phyloP scores from a whole-genome alignment of 2,888 invertebrate genomes.

The Cyclophora punctaria region DNA sequence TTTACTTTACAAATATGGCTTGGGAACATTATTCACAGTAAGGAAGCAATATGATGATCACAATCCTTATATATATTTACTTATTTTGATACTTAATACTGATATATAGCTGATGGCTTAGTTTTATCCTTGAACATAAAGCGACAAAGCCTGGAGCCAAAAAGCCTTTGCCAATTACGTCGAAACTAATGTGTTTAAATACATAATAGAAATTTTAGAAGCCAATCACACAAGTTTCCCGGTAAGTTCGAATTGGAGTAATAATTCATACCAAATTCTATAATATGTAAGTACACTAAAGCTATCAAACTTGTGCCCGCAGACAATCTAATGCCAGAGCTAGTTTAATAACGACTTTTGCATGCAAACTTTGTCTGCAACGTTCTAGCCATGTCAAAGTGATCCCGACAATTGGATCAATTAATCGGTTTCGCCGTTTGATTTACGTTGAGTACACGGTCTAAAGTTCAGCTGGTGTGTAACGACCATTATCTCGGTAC shows the following conservation, averaged over 20 bases:
- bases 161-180: too few relatives aligned
- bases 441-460: slow-evolving; percentile 27
- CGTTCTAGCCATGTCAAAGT: slow-evolving; percentile 60
- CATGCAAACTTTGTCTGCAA: slow-evolving; percentile 62
- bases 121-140: too few relatives aligned
- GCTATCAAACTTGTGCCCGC: slow-evolving; percentile 57
- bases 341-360: slow-evolving; percentile 59
- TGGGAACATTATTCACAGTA: too few relatives aligned
- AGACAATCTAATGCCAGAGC: slow-evolving; percentile 59
- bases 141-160: too few relatives aligned
- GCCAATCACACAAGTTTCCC: neutral
- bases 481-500: too few relatives aligned
- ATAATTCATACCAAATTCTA: slow-evolving; percentile 52
- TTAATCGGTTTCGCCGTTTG: slow-evolving; percentile 55
- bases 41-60: too few relatives aligned
- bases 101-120: too few relatives aligned
- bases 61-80: too few relatives aligned
- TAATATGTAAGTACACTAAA: slow-evolving; percentile 49
- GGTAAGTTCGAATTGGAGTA: slow-evolving; percentile 21
- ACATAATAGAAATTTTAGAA: too few relatives aligned
- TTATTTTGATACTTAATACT: too few relatives aligned
- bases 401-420: slow-evolving; percentile 61
- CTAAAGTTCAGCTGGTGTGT: neutral
- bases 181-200: too few relatives aligned
- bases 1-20: too few relatives aligned